Evolutionary conservation across 2,888 invertebrate genomes (phyloP), one percentile per base, ranked within the genome.

Genomic region (Agrotis clavis): DNA sequence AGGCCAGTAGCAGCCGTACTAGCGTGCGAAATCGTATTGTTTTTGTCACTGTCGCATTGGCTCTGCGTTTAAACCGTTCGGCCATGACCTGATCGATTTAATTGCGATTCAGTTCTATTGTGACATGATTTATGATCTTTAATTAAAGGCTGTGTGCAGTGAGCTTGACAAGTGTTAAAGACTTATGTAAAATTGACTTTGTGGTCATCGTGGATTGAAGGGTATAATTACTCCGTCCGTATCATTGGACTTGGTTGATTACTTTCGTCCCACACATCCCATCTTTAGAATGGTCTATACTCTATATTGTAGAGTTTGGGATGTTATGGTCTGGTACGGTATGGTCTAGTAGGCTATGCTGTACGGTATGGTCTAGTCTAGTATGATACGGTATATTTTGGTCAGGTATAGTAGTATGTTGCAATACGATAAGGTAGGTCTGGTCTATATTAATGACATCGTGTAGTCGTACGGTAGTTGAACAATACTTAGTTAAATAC

Each of bases 21-120:
- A n/a, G 71, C 71, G 71, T 77, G 78, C 19, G 13, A 71, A 78
- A 57, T 78, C 50, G 56, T 9, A 45, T 47, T 47, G 54, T 61
- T 74, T 61, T 61, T 47, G 71, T 61, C 18, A 19, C 7, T 18
- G 47, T 70, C 50, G 35, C 45, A 47, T 78, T 47, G 47, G 25
- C 35, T 72, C 45, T 56, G 56, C 61, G 11, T 50, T 25, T 13
- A 51, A 25, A 25, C 16, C 13, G 35, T 25, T 53, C 25, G 71
- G 21, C 78, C 74, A 57, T 74, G 74, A 74, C 74, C 78, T 51
- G 57, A 62, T 51, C 56, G 78, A 61, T 78, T 71, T 57, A 71
- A 77, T 77, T 71, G 18, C 25, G 56, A 71, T 71, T 62, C 51
- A 61, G 56, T 74, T 74, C 25, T 19, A 74, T 78, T 78, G 73